These are phyloP conservation scores for Diaphora mendica DNA, from an alignment of 2,888 invertebrate genomes.

Conservation along the genomic window DNA sequence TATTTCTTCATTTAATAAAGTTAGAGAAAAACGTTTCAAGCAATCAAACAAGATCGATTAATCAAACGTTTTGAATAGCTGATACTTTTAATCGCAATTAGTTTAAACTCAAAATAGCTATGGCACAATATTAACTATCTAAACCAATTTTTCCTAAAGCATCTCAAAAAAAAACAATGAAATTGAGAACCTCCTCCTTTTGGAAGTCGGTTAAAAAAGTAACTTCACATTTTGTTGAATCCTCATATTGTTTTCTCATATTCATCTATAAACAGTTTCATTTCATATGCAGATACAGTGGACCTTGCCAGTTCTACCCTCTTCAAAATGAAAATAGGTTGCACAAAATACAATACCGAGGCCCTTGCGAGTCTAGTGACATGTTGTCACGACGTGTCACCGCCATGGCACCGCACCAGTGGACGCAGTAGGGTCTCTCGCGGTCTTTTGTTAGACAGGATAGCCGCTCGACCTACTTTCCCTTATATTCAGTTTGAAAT, in stretches of 20 bases:
- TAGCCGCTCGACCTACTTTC: slow-evolving; percentile 41
- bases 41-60: background rate
- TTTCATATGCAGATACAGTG: background rate
- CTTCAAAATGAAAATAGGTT: slow-evolving; percentile 9
- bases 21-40: background rate
- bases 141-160: background rate
- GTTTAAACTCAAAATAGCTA: background rate
- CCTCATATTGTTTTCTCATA: background rate
- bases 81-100: background rate
- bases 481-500: slow-evolving; percentile 39
- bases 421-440: slow-evolving; percentile 35
- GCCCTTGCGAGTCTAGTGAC: slow-evolving; percentile 20
- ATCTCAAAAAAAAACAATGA: too few species aligned
- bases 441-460: slow-evolving; percentile 31
- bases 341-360: slow-evolving; percentile 10
- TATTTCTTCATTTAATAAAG: background rate
- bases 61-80: background rate
- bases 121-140: background rate
- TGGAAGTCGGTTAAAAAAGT: too few species aligned
- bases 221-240: background rate
- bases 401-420: slow-evolving; percentile 22
- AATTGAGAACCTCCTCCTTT: too few species aligned
- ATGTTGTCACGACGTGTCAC: slow-evolving; percentile 37
- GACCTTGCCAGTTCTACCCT: background rate
- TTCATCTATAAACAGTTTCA: background rate